Evolutionary conservation across 2,888 invertebrate genomes (phyloP).

Genomic region (Xylocampa areola): DNA sequence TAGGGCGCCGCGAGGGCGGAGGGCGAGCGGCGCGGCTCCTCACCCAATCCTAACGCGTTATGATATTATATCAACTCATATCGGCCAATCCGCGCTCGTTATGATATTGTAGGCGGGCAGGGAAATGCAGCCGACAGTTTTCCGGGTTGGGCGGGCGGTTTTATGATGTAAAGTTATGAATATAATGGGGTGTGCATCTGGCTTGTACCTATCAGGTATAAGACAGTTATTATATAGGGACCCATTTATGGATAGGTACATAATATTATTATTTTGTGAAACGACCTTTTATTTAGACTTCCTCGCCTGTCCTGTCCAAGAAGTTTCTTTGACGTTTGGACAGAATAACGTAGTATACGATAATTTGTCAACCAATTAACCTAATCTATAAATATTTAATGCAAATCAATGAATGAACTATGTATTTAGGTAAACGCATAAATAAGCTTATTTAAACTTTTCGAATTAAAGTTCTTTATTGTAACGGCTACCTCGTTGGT

Average conservation of each 20-base stretch:
- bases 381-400: no score
- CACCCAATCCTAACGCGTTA: constrained; percentile 90
- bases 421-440: no score
- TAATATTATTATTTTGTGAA: no score
- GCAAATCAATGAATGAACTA: no score
- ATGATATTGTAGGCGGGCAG: constrained; percentile 89
- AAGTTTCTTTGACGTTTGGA: no score
- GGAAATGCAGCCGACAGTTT: constrained; percentile 74
- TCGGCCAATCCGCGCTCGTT: constrained; percentile 88
- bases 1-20: constrained; percentile 70
- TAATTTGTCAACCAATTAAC: no score
- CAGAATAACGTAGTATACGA: no score
- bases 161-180: constrained; percentile 88
- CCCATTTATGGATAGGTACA: constrained; percentile 20
- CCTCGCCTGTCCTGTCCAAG: no score
- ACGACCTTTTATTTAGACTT: no score
- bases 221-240: constrained; percentile 18
- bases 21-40: constrained; percentile 75
- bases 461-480: no score
- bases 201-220: constrained; percentile 60
- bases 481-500: no score
- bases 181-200: constrained; percentile 76
- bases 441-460: no score
- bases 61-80: constrained; percentile 91
- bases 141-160: constrained; percentile 86